phyloP scores from a whole-genome alignment of 64 coral and sea anemone genomes.

The Stylophora pistillata region DNA sequence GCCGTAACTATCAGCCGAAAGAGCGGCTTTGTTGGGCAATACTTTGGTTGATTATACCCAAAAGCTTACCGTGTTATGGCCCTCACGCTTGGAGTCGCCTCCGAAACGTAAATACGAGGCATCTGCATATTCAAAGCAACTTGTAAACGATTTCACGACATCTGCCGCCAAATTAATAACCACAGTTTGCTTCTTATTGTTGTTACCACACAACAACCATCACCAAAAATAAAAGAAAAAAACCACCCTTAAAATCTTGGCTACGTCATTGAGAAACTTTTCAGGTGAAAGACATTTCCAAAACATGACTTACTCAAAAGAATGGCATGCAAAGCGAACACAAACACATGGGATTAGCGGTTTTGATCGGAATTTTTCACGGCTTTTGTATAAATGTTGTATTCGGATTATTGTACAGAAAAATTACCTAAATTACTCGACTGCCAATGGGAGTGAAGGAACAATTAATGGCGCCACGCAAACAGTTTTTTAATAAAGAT shows the following conservation, averaged over 20 bases:
- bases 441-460: constrained; percentile 4
- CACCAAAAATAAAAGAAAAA: not conserved
- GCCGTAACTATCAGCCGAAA: not conserved
- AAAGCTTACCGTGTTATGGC: constrained; percentile 12
- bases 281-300: not conserved
- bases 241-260: not conserved
- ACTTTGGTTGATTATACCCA: not conserved
- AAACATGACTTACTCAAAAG: not conserved
- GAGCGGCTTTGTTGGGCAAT: not conserved
- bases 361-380: constrained; percentile 20
- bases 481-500: constrained; percentile 23
- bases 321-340: not conserved
- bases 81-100: not conserved
- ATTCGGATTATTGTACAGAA: not conserved
- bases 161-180: constrained; percentile 11
- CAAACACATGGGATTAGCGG: constrained; percentile 27
- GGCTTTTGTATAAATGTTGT: constrained; percentile 7
- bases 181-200: not conserved
- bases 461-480: not conserved
- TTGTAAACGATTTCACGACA: constrained; percentile 12
- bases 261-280: not conserved
- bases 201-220: not conserved
- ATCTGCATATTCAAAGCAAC: constrained; percentile 23
- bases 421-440: constrained; percentile 12
- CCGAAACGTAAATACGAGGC: constrained; percentile 9